Percentiles rank a stretch among this genome's conserved stretches.
These are phyloP conservation scores for Holacanthus passer DNA, from an alignment of 2,113 vertebrate genomes.

Conservation along the genomic window DNA sequence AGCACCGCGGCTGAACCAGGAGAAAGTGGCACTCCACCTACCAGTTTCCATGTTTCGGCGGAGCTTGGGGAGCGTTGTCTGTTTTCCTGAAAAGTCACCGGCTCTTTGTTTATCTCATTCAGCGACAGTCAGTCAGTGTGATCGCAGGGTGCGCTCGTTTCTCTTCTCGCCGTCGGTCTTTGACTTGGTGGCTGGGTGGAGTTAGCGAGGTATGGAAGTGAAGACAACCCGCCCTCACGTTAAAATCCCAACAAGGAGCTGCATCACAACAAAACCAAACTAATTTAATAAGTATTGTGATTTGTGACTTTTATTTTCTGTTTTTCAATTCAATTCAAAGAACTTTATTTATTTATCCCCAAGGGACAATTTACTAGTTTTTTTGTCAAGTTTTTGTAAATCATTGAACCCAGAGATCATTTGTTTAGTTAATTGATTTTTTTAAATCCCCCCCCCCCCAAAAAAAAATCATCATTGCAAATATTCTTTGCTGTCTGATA, in stretches of 20 bases:
- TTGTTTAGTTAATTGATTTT: too few species aligned
- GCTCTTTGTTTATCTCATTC: conserved; percentile 84
- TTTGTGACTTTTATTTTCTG: too few species aligned
- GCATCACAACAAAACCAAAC: background rate
- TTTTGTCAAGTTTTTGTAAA: too few species aligned
- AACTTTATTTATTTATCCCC: too few species aligned
- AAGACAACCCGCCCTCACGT: background rate
- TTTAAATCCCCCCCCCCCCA: too few species aligned
- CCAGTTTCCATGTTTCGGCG: conserved; percentile 80
- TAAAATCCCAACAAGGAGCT: too few species aligned
- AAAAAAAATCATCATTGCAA: too few species aligned
- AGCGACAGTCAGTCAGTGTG: conserved; percentile 67
- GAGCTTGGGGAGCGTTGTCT: conserved; percentile 35
- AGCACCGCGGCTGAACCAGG: background rate
- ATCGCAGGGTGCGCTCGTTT: conserved; percentile 65
- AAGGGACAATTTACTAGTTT: too few species aligned
- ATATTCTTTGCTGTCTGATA: background rate
- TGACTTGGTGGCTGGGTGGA: conserved; percentile 70
- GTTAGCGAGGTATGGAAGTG: conserved; percentile 11
- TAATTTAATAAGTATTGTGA: too few species aligned
- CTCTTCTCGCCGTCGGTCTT: background rate
- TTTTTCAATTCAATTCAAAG: too few species aligned
- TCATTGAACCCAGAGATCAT: too few species aligned
- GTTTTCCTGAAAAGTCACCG: conserved; percentile 65
- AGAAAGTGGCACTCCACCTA: conserved; percentile 49